These are phyloP conservation scores for Grallaria varia DNA, from an alignment of 2,113 vertebrate species.

Conservation along the genomic window DNA sequence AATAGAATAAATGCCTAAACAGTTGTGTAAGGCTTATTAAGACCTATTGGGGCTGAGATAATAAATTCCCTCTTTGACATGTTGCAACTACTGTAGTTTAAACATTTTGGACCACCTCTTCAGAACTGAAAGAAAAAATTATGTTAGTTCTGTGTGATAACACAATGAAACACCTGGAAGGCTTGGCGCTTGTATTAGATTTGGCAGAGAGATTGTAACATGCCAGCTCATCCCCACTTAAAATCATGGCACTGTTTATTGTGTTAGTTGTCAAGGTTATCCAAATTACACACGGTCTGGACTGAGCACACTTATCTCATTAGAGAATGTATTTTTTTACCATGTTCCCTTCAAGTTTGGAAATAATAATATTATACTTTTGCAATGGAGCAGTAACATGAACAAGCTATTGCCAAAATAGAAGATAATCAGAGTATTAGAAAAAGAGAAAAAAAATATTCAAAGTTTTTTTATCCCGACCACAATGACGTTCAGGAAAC, in stretches of 20 bases:
- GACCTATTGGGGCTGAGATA: conserved; percentile 83
- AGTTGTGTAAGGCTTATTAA: conserved; percentile 87
- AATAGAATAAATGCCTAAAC: conserved; percentile 87
- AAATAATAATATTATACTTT: background rate
- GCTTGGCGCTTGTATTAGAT: conserved; percentile 70
- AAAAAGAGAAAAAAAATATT: background rate
- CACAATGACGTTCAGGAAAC: background rate
- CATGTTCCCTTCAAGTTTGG: background rate
- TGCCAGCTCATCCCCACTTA: conserved; percentile 50
- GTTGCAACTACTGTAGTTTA: conserved; percentile 79
- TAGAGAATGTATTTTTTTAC: background rate
- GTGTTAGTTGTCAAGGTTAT: conserved; percentile 71
- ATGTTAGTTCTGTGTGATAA: conserved; percentile 74
- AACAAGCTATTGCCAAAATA: background rate
- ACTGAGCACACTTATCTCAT: background rate
- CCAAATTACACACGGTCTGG: conserved; percentile 18
- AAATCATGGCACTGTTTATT: conserved; percentile 64
- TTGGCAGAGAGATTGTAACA: conserved; percentile 67
- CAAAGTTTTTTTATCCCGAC: background rate
- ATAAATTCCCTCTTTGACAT: conserved; percentile 83
- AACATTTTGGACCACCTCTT: conserved; percentile 81
- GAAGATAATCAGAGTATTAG: background rate
- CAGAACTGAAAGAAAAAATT: conserved; percentile 75
- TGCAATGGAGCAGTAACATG: background rate
- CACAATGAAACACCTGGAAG: conserved; percentile 84